A percentile compares a stretch with the other conserved stretches of the same genome.
Evolutionary conservation across 2,797 vertebrate genomes (phyloP).

Genomic region (Mormyrops boulengeri): DNA sequence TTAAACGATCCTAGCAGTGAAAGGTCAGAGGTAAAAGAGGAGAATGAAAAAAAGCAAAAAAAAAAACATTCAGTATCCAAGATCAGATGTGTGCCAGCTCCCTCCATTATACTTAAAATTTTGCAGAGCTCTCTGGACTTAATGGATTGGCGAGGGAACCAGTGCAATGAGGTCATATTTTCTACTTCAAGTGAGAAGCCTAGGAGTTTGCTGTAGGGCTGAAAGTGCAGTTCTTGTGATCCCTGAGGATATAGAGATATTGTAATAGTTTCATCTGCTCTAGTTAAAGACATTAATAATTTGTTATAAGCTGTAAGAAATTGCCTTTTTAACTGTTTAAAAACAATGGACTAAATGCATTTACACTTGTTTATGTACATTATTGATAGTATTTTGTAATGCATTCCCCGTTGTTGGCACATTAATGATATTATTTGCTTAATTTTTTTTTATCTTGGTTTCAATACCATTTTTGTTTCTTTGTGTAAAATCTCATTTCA

Average conservation of each 20-base stretch:
- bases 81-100: not conserved
- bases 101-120: not conserved
- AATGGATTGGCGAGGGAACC: not conserved
- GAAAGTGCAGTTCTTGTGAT: not conserved
- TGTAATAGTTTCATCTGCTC: not conserved
- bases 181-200: not conserved
- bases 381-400: not conserved
- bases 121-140: not conserved
- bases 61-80: not conserved
- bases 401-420: not conserved
- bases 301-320: not conserved
- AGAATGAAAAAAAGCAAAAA: not conserved
- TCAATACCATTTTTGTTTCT: not conserved
- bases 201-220: not conserved
- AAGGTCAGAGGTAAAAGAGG: not conserved
- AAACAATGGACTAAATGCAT: not conserved
- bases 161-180: not conserved
- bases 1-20: not conserved
- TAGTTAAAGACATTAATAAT: constrained; percentile 3
- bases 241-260: not conserved
- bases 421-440: not conserved
- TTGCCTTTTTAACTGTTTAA: not conserved
- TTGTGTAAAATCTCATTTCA: not conserved
- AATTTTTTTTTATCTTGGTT: not conserved
- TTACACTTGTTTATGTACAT: not conserved